Evolutionary conservation across 2,797 vertebrate species (phyloP).

Genomic region (Tiaroga cobitis): DNA sequence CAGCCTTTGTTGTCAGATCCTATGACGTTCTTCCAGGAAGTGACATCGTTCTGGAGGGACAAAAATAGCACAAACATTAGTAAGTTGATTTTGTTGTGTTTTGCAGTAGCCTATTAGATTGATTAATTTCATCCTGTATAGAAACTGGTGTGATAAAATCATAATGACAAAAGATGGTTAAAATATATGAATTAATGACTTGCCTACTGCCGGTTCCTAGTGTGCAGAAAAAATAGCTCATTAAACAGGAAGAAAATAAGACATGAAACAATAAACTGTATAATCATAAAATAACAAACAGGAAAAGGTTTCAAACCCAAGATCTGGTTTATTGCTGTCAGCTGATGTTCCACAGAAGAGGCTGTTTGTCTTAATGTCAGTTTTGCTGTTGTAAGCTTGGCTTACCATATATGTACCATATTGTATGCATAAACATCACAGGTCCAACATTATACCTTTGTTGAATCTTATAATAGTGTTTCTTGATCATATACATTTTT

Average conservation of each 20-base stretch:
- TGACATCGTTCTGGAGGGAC: neutral
- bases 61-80: neutral
- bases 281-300: neutral
- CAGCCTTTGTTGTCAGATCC: neutral
- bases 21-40: neutral
- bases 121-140: neutral
- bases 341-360: constrained; percentile 16
- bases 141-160: neutral
- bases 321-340: constrained; percentile 25
- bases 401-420: constrained; percentile 31
- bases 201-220: neutral
- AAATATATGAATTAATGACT: neutral
- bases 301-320: neutral
- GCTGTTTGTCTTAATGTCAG: constrained; percentile 63
- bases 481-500: neutral
- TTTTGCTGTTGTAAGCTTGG: constrained; percentile 66
- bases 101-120: neutral
- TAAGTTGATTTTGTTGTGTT: neutral
- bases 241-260: constrained; percentile 4
- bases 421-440: neutral
- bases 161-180: neutral
- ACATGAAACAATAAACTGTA: neutral
- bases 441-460: neutral
- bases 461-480: neutral
- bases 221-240: neutral